Base-by-base conservation (phyloP, 2,797 vertebrate genomes). In the Clamator glandarius region DNA sequence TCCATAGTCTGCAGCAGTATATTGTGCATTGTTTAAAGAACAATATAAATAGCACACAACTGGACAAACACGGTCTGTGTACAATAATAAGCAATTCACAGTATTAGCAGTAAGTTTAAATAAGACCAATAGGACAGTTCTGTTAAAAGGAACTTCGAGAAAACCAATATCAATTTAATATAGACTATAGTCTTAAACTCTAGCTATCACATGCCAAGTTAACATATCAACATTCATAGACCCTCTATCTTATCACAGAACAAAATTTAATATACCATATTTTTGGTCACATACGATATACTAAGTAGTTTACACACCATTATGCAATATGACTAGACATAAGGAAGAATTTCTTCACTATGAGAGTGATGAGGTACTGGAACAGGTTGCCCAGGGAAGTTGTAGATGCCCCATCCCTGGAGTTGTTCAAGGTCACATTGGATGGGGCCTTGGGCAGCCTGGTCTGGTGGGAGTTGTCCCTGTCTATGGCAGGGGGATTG, bases 281-380 rank as follows among this genome's bases (percentile, higher is more conserved):
- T 79, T 87, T 93, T 55, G 66, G 46, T 75, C 81, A 76, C 58
- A 80, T 80, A 76, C 58, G 80, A 84, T 77, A 87, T 90, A 63
- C 72, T 82, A 67, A 48, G 59, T 86, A 86, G n/a, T 31, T 89
- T 81, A 48, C 41, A 66, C 35, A 70, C n/a, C 36, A 74, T 84
- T 91, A 76, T 66, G 25, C 68, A 87, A 51, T 84, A 70, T n/a
- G n/a, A n/a, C n/a, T n/a, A n/a, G n/a, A n/a, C n/a, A n/a, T n/a
- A n/a, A n/a, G n/a, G n/a, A n/a, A n/a, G n/a, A n/a, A n/a, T n/a
- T n/a, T n/a, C n/a, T n/a, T n/a, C n/a, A n/a, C n/a, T n/a, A n/a
- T n/a, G n/a, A n/a, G n/a, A n/a, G n/a, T n/a, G n/a, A n/a, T n/a
- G n/a, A n/a, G n/a, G n/a, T n/a, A n/a, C n/a, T n/a, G n/a, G n/a